phyloP scores from a whole-genome alignment of 2,113 vertebrate genomes.

The Phodopus roborovskii region DNA sequence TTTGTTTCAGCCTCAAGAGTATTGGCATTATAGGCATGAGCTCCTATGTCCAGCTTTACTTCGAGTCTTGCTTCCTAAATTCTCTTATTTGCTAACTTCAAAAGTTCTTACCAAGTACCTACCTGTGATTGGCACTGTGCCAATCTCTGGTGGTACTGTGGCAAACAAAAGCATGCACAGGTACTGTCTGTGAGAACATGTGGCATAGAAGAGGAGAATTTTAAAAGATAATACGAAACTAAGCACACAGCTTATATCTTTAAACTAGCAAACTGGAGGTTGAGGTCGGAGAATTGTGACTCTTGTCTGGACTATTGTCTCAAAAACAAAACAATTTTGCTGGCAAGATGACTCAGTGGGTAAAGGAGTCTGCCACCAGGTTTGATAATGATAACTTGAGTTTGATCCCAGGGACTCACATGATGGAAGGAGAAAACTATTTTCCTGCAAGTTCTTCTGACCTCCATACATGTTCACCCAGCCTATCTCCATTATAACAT shows the following conservation, averaged over 20 bases:
- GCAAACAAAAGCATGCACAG: not conserved
- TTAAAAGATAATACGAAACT: not conserved
- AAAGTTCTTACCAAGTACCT: conserved; percentile 75
- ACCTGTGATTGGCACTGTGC: not conserved
- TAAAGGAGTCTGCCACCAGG: not conserved
- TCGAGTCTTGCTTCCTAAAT: conserved; percentile 10
- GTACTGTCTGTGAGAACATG: not conserved
- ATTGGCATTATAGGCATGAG: not conserved
- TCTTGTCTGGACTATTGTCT: not conserved
- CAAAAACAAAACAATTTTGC: not conserved
- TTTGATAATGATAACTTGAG: not conserved
- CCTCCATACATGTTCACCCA: not conserved
- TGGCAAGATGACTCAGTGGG: not conserved
- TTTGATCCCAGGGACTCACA: not conserved
- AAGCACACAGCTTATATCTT: not conserved
- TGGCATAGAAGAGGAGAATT: not conserved
- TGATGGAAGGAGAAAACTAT: not conserved
- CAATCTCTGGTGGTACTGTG: not conserved
- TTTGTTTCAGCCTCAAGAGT: not conserved
- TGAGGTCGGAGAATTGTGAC: not conserved
- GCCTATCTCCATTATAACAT: not conserved
- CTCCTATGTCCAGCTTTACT: not conserved
- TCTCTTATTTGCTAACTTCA: conserved; percentile 15
- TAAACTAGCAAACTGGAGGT: not conserved
- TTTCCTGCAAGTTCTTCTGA: not conserved